Evolutionary conservation across 1,140 invertebrate species (phyloP), one percentile per base, ranked within the genome.

Genomic region (Teleogryllus occipitalis): DNA sequence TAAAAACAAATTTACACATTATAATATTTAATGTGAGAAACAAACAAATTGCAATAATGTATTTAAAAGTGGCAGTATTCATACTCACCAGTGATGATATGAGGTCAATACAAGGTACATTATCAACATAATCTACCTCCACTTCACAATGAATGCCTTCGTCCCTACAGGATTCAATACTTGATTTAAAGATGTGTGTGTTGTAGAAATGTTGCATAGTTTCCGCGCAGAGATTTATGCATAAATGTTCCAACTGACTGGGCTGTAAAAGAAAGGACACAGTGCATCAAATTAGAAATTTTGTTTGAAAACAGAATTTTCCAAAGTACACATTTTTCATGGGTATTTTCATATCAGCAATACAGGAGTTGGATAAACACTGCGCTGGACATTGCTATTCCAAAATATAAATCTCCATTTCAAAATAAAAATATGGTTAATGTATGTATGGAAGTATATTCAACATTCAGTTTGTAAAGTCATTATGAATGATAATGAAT

Each of bases 171-270:
- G 96, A 96, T 86, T 98, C 96, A 80, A 97, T 95, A 78, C 94
- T 95, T 8, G 94, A 96, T 87, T 97, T 98, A 87, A 98, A 98
- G 80, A 97, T 96, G 86, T 98, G 96, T 49, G 96, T 98, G 85
- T 97, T 98, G 88, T 98, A 98, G 85, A 98, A 98, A 86, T 98
- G 96, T 84, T 98, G 96, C 95, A 98, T 97, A 21, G 96, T 97
- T 88, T 98, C 97, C 0, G 96, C 96, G 86, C 96, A 98, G 74
- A 98, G 87, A 87, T 98, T 98, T 82, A 97, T 96, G 86, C 96
- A 98, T 21, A 98, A 87, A 85, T 98, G 96, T 85, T 98, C 96
- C 82, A 98, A 88, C 83, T 96, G 95, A 83, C 94, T 94, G 0
- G 95, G 95, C 89, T 90, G 84, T 12, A 78, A 82, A 47, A 80